phyloP scores from a whole-genome alignment of 2,797 vertebrate genomes.

The Cetoscarus ocellatus region DNA sequence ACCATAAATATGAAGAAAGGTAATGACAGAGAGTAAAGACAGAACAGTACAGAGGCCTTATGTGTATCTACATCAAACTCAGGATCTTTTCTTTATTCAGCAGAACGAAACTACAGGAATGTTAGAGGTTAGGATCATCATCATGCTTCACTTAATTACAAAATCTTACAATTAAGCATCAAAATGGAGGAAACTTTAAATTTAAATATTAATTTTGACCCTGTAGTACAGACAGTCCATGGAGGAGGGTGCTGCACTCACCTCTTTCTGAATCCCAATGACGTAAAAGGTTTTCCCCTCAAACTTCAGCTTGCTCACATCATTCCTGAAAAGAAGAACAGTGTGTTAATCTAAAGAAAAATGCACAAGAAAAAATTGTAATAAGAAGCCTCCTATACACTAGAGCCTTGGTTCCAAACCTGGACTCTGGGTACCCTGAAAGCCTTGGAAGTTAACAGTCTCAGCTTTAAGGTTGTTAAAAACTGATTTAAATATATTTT shows the following conservation, averaged over 20 bases:
- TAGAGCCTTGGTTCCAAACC: too few relatives aligned
- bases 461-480: too few relatives aligned
- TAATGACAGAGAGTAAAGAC: not conserved
- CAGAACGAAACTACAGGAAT: conserved; percentile 7
- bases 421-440: too few relatives aligned
- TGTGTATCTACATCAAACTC: conserved; percentile 23
- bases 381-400: too few relatives aligned
- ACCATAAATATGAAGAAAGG: conserved; percentile 23
- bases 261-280: conserved; percentile 96
- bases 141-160: conserved; percentile 6
- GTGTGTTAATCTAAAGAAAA: not conserved
- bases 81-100: conserved; percentile 9
- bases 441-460: too few relatives aligned
- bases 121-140: conserved; percentile 26
- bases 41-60: conserved; percentile 10
- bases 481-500: too few relatives aligned
- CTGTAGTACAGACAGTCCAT: conserved; percentile 3
- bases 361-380: too few relatives aligned
- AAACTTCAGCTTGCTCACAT: conserved; percentile 97
- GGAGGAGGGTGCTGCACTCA: conserved; percentile 66
- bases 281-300: conserved; percentile 99
- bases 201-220: conserved; percentile 18
- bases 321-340: conserved; percentile 85
- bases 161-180: conserved; percentile 31
- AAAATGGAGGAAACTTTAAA: conserved; percentile 16